A percentile compares a stretch with the other conserved stretches of the same genome.
Evolutionary conservation across 1,140 invertebrate genomes (phyloP).

Genomic region (Drosophila teissieri): DNA sequence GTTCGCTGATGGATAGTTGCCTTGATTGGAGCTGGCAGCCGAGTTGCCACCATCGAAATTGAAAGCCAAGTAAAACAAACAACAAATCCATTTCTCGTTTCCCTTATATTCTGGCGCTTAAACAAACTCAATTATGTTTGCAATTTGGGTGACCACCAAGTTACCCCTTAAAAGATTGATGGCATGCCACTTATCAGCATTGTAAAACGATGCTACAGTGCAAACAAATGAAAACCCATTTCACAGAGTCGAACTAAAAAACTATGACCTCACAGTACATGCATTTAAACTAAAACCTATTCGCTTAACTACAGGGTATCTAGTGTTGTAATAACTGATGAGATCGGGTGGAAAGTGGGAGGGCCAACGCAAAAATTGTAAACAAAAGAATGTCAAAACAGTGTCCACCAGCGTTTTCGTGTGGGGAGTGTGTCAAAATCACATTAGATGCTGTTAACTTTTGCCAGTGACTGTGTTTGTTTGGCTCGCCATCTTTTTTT

Average conservation of each 20-base stretch:
- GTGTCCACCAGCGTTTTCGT: background rate
- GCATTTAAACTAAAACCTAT: background rate
- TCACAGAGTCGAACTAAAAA: no score
- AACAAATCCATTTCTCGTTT: constrained; percentile 51
- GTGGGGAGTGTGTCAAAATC: constrained; percentile 73
- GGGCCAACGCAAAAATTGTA: constrained; percentile 38
- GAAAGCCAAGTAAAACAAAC: constrained; percentile 54
- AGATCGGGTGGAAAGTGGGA: background rate
- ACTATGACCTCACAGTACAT: no score
- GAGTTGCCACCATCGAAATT: constrained; percentile 31
- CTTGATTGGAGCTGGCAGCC: constrained; percentile 41
- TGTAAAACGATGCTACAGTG: no score
- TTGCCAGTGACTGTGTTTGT: constrained; percentile 39
- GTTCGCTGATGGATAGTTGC: constrained; percentile 51
- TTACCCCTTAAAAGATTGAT: constrained; percentile 1
- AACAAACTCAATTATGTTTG: constrained; percentile 70
- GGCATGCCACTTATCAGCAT: no score
- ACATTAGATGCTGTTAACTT: constrained; percentile 81
- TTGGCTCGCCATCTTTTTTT: constrained; percentile 7
- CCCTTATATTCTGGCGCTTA: constrained; percentile 30
- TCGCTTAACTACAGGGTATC: background rate
- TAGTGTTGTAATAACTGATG: background rate
- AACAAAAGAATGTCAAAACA: constrained; percentile 49
- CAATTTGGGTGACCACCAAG: no score
- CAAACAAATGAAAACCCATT: no score